Evolutionary conservation across 2,797 vertebrate species (phyloP), one percentile per base, ranked within the genome.

Genomic region (Protosalanx chinensis): DNA sequence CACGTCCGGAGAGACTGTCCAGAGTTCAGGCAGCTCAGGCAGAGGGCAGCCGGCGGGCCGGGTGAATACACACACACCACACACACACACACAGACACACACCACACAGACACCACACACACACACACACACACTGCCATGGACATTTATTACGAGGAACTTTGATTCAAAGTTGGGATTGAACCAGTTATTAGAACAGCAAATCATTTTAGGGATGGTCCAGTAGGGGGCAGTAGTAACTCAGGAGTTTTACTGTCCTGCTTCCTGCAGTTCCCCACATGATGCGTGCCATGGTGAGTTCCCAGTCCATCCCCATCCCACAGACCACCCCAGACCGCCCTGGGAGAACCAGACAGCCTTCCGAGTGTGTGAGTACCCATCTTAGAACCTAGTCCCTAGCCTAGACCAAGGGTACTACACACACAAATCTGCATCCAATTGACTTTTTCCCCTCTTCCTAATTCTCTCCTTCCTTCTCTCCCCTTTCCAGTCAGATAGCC

Each of bases 1-100:
- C 97, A 99, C 3, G 95, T 99, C 8, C 91, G 97, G 72, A 93
- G 97, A 77, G 97, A 99, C 85, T 99, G 97, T 80, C 97, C 96
- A 0, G 97, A 98, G 75, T 95, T 95, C 89, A 94, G 95, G 78
- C 93, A 96, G 80, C 93, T 95, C 15, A 95, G 97, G 49, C 96
- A 96, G 88, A 95, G 96, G 88, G 90, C 89, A 64, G 79, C 80
- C 0, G 87, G 82, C 1, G 85, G 78, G 0, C 84, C 86, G 80
- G 91, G 92, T 92, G 75, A 3, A 15, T 59, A 16, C 18, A 76
- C 2, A 15, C 62, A 16, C 18, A 12, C 62, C 46, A 49, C 66
- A 53, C 58, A 68, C 57, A n/a, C n/a, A 57, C 18, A 60, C 20
- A 33, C 57, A 66, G 16, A 35, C 46, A 75, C 6, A 27, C 23